These are phyloP conservation scores for Sinelater perroti DNA, from an alignment of 2,888 invertebrate species.

Conservation along the genomic window DNA sequence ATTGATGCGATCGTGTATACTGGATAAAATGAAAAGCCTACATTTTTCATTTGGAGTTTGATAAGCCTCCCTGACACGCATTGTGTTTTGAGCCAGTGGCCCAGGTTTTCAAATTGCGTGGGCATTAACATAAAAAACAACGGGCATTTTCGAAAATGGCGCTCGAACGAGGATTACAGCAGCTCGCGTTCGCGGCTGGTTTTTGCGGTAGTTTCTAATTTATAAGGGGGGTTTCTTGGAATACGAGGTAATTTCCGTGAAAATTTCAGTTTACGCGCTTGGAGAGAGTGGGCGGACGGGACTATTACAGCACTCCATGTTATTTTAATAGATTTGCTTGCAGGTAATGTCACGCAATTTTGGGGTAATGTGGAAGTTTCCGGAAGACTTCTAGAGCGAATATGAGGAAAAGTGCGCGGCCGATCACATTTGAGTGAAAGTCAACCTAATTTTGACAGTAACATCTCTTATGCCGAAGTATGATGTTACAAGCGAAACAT, in stretches of 20 bases:
- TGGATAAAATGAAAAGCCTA: conserved; percentile 2
- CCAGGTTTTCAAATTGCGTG: background rate
- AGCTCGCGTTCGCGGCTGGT: background rate
- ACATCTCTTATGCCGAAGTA: conserved; percentile 15
- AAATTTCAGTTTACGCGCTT: background rate
- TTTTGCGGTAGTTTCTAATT: too few relatives aligned
- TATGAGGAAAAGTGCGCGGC: background rate
- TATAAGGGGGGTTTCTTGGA: too few relatives aligned
- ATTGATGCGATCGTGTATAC: background rate
- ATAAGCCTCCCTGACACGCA: conserved; percentile 8
- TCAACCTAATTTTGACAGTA: conserved; percentile 21
- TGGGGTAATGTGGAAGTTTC: background rate
- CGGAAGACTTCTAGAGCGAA: background rate
- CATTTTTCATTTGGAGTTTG: conserved; percentile 12
- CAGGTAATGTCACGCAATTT: conserved; percentile 17
- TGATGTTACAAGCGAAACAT: conserved; percentile 12
- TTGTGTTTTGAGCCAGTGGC: conserved; percentile 3
- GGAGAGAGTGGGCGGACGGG: background rate
- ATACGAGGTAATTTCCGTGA: background rate
- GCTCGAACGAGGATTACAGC: conserved; percentile 7
- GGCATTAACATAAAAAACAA: conserved; percentile 10
- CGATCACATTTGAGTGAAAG: conserved; percentile 15
- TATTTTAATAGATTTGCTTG: conserved; percentile 7
- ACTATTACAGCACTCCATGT: background rate
- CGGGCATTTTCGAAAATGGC: background rate